Conservation (phyloP, 2,888 invertebrate genomes). For the Alloplasta piceator region DNA sequence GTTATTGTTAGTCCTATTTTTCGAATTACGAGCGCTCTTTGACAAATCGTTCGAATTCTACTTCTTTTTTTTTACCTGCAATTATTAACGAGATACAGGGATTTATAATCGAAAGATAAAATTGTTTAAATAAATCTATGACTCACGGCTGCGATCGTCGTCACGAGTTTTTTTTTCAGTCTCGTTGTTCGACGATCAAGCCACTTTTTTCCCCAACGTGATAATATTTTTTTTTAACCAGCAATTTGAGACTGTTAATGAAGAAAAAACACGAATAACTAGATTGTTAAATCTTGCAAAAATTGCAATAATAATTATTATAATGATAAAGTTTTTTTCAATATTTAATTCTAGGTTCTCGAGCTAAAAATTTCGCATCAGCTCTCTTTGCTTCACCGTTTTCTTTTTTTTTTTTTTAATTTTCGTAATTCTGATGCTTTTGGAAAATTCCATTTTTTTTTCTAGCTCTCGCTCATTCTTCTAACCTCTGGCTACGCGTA, state of each 20-base stretch:
- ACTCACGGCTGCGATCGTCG: slow-evolving; percentile 27
- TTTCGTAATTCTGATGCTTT: too few relatives aligned
- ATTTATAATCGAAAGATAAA: slow-evolving; percentile 41
- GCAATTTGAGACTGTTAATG: slow-evolving; percentile 50
- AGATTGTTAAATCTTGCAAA: slow-evolving; percentile 45
- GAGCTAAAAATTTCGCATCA: slow-evolving; percentile 51
- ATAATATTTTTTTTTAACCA: slow-evolving; percentile 16
- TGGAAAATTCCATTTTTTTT: slow-evolving; percentile 26
- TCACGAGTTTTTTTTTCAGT: neutral
- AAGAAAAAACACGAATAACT: slow-evolving; percentile 36
- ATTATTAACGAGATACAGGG: neutral
- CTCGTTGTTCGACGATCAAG: neutral
- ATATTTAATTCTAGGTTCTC: slow-evolving; percentile 39
- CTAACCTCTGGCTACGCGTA: slow-evolving; percentile 60
- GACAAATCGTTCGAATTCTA: slow-evolving; percentile 73
- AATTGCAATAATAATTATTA: slow-evolving; percentile 34
- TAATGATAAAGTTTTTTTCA: slow-evolving; percentile 37
- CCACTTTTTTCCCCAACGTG: slow-evolving; percentile 15
- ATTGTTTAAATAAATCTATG: slow-evolving; percentile 34
- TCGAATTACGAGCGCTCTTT: slow-evolving; percentile 17
- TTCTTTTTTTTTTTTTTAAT: neutral
- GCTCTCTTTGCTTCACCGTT: slow-evolving; percentile 18
- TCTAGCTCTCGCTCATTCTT: slow-evolving; percentile 45
- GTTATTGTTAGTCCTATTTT: slow-evolving; percentile 75
- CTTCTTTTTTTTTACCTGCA: slow-evolving; percentile 37